Evolutionary conservation across 2,888 invertebrate genomes (phyloP).

Genomic region (Drosophila falleni): DNA sequence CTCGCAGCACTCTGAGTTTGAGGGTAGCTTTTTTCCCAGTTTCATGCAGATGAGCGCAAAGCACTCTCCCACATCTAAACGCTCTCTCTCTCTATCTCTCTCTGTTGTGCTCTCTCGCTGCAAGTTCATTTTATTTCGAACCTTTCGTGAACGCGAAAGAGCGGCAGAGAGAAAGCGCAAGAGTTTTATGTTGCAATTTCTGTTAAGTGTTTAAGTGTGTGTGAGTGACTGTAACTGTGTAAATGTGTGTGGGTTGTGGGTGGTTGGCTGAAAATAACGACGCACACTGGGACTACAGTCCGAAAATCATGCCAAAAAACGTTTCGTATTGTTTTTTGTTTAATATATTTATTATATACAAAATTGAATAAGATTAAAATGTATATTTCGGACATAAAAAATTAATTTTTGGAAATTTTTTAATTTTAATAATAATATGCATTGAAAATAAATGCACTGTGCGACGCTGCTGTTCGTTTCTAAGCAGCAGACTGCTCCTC

Average conservation of each 20-base stretch:
- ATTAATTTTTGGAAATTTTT: no score
- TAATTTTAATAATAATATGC: no score
- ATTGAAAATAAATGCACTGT: no score
- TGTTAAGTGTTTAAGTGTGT: conserved; percentile 41
- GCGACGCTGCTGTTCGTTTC: conserved; percentile 21
- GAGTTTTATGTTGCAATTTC: conserved; percentile 61
- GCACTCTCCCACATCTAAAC: conserved; percentile 7
- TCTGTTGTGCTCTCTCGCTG: conserved; percentile 10
- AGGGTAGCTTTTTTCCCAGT: conserved; percentile 82
- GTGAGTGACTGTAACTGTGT: conserved; percentile 2
- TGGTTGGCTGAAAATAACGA: conserved; percentile 45
- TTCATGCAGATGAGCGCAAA: conserved; percentile 68
- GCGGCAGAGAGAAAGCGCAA: conserved; percentile 20
- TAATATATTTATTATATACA: no score
- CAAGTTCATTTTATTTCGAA: conserved; percentile 3
- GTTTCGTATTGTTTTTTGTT: no score
- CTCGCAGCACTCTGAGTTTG: conserved; percentile 80
- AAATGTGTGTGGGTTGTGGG: conserved; percentile 20
- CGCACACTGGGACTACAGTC: background rate
- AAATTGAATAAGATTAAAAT: no score
- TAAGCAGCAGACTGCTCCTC: conserved; percentile 30
- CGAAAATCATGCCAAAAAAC: no score
- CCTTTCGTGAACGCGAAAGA: conserved; percentile 17
- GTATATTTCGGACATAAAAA: no score
- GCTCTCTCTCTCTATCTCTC: conserved; percentile 20